Conservation (phyloP, 2,113 vertebrate genomes). For the Sorex araneus region DNA sequence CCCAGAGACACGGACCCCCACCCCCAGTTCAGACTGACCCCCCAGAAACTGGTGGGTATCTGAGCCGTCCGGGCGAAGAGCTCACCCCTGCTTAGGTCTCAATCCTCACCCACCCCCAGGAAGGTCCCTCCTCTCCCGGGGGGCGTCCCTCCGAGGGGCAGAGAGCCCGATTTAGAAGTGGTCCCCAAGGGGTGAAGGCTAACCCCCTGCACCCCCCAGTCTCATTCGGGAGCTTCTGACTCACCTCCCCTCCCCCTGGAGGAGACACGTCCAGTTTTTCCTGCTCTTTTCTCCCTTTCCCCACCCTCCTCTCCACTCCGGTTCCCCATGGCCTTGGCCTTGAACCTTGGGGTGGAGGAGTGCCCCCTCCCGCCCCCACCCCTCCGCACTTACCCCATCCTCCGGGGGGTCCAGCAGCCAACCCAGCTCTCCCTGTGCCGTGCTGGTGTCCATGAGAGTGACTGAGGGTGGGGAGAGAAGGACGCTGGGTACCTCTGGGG, state of each 20-base stretch:
- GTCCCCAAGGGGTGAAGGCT: conserved; percentile 21
- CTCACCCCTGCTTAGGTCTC: not conserved
- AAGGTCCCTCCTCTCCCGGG: too few species aligned
- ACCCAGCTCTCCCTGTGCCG: conserved; percentile 88
- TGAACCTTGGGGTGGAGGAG: not conserved
- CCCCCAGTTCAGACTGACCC: too few species aligned
- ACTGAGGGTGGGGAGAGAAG: conserved; percentile 81
- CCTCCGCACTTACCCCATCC: conserved; percentile 88
- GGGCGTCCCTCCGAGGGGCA: too few species aligned
- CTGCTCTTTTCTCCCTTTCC: conserved; percentile 78
- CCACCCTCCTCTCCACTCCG: conserved; percentile 79
- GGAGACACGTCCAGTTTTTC: conserved; percentile 85
- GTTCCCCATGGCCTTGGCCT: conserved; percentile 68
- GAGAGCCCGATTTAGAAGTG: not conserved
- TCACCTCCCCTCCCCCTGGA: conserved; percentile 70
- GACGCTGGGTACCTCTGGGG: conserved; percentile 31
- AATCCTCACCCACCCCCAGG: not conserved
- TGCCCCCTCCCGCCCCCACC: not conserved
- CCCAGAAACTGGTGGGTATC: too few species aligned
- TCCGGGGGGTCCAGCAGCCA: conserved; percentile 91
- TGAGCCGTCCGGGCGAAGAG: too few species aligned
- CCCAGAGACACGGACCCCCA: not conserved
- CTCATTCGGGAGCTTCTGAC: conserved; percentile 77
- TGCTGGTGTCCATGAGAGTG: conserved; percentile 89
- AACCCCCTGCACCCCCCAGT: not conserved